A percentile compares a stretch with the other conserved stretches of the same genome.
phyloP scores from a whole-genome alignment of 2,888 invertebrate genomes.

The Drosophila formosana region DNA sequence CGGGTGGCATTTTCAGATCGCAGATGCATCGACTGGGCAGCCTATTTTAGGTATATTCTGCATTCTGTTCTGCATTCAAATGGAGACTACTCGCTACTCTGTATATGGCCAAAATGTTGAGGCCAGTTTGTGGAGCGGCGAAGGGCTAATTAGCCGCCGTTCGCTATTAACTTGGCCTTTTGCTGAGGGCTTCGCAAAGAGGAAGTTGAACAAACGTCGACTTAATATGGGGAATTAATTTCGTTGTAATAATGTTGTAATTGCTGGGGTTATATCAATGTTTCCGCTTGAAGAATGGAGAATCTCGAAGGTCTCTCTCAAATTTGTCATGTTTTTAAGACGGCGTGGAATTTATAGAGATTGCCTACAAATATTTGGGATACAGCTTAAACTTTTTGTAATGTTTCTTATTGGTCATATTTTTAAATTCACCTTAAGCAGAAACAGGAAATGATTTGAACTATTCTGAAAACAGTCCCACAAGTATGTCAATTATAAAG shows the following conservation, averaged over 20 bases:
- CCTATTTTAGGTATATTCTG: constrained; percentile 36
- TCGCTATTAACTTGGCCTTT: constrained; percentile 33
- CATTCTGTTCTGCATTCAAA: constrained; percentile 27
- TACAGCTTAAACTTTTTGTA: no score
- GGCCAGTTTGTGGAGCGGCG: not conserved
- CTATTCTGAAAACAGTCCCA: not conserved
- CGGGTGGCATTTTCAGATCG: constrained; percentile 60
- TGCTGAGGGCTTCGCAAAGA: constrained; percentile 16
- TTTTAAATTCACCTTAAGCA: no score
- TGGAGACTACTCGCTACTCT: constrained; percentile 3
- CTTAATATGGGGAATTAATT: constrained; percentile 31
- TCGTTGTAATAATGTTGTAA: constrained; percentile 45
- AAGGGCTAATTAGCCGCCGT: constrained; percentile 36
- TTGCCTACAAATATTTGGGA: not conserved
- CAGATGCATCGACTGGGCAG: not conserved
- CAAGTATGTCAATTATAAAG: not conserved
- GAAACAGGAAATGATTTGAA: not conserved
- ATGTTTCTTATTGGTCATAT: no score
- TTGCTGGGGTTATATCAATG: constrained; percentile 27
- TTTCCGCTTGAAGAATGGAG: constrained; percentile 40
- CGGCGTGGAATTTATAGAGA: not conserved
- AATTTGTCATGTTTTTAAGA: not conserved
- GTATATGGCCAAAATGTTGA: constrained; percentile 19
- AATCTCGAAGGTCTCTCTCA: constrained; percentile 10
- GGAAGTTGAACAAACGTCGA: constrained; percentile 32